Conservation (phyloP, 2,797 vertebrate species). For the Crenuchus spilurus region DNA sequence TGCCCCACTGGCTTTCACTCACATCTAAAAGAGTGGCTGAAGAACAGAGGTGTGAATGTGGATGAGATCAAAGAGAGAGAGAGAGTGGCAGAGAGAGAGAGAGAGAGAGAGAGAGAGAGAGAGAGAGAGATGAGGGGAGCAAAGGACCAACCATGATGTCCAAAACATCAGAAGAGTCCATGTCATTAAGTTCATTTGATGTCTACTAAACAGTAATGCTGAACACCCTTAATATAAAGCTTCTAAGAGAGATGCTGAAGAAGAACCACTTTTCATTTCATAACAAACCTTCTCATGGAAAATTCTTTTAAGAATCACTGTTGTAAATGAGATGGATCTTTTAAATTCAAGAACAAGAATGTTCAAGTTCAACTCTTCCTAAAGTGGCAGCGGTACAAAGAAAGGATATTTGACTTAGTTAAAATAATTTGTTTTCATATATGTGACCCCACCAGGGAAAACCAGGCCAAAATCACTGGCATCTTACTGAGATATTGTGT, state of each 20-base stretch:
- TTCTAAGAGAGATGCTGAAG: neutral
- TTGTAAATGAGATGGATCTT: too few species aligned
- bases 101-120: neutral
- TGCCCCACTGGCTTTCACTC: constrained; percentile 2
- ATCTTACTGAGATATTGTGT: too few species aligned
- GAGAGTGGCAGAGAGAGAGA: neutral
- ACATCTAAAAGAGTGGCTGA: neutral
- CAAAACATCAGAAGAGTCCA: neutral
- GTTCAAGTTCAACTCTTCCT: too few species aligned
- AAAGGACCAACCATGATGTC: neutral
- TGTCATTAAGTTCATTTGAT: neutral
- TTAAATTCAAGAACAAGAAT: too few species aligned
- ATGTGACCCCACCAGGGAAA: too few species aligned
- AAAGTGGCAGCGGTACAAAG: too few species aligned
- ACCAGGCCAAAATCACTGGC: too few species aligned
- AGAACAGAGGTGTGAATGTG: neutral
- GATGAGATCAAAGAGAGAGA: neutral
- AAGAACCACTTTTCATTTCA: too few species aligned
- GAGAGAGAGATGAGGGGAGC: neutral
- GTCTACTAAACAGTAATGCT: neutral
- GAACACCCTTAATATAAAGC: neutral
- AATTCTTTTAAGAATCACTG: too few species aligned
- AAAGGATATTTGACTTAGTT: too few species aligned
- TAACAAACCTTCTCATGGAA: too few species aligned
- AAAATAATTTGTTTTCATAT: too few species aligned